Conservation (phyloP, 2,888 invertebrate species). For the Ariolimax columbianus region DNA sequence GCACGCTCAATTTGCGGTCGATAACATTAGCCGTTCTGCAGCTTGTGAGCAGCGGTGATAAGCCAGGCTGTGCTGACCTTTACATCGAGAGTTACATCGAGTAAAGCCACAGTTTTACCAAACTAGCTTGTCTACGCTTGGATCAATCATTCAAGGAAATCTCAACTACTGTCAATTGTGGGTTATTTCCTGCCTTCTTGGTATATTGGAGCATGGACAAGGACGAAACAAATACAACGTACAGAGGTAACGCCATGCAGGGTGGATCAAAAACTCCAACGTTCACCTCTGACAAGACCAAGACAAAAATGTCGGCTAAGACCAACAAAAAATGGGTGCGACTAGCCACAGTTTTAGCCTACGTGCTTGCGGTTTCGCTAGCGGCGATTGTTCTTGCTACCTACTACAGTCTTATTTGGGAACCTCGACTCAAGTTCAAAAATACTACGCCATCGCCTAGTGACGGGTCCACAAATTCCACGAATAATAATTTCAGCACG, state of each 20-base stretch:
- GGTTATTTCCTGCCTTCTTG: slow-evolving; percentile 12
- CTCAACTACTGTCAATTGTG: not conserved
- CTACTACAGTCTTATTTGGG: slow-evolving; percentile 96
- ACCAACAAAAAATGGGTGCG: slow-evolving; percentile 88
- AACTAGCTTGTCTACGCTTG: not conserved
- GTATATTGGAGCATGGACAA: slow-evolving; percentile 61
- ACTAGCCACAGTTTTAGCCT: slow-evolving; percentile 94
- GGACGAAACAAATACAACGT: slow-evolving; percentile 61
- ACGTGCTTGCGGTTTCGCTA: slow-evolving; percentile 94
- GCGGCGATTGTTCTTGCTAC: slow-evolving; percentile 95
- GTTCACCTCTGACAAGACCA: slow-evolving; percentile 70
- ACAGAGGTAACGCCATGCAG: slow-evolving; percentile 60
- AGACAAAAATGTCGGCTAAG: slow-evolving; percentile 76
- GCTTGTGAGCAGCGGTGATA: not conserved
- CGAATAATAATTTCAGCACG: not conserved
- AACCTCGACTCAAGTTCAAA: slow-evolving; percentile 82
- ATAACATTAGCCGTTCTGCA: not conserved
- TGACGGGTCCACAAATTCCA: not conserved
- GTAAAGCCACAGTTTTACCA: not conserved
- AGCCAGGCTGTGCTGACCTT: not conserved
- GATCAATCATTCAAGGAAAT: slow-evolving; percentile 12
- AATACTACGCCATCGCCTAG: slow-evolving; percentile 51
- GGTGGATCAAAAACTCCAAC: slow-evolving; percentile 57
- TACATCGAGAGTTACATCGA: not conserved
- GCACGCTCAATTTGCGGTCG: slow-evolving; percentile 20